phyloP scores from a whole-genome alignment of 2,113 vertebrate species.

The Peromyscus polionotus region DNA sequence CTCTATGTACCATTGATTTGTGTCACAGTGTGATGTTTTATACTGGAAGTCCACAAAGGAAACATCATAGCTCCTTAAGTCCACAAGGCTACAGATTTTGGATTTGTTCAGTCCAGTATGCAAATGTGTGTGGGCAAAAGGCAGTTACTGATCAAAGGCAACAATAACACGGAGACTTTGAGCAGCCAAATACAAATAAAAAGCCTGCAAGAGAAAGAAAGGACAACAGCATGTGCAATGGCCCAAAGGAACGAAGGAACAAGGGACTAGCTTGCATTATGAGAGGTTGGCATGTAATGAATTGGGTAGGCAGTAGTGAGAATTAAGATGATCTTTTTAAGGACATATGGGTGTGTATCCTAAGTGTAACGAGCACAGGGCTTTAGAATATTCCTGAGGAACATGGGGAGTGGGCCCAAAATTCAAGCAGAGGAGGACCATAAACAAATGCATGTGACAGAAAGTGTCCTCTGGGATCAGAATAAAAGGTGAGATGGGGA shows the following conservation, averaged over 20 bases:
- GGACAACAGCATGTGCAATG: not conserved
- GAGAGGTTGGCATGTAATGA: not conserved
- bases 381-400: not conserved
- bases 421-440: not conserved
- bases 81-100: not conserved
- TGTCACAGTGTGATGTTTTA: not conserved
- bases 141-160: not conserved
- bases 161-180: not conserved
- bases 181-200: not conserved
- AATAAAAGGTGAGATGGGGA: not conserved
- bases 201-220: not conserved
- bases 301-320: not conserved
- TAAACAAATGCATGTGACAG: not conserved
- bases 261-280: not conserved
- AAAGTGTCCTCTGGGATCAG: not conserved
- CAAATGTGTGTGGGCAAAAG: not conserved
- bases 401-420: not conserved
- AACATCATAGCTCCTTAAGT: too few relatives aligned
- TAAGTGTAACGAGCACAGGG: not conserved
- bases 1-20: not conserved
- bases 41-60: not conserved
- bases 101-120: not conserved
- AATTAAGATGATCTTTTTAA: not conserved
- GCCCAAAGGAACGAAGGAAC: not conserved
- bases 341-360: rapidly evolving